Evolutionary conservation across 2,797 vertebrate genomes (phyloP), one percentile per base, ranked within the genome.

Genomic region (Poecilia picta): DNA sequence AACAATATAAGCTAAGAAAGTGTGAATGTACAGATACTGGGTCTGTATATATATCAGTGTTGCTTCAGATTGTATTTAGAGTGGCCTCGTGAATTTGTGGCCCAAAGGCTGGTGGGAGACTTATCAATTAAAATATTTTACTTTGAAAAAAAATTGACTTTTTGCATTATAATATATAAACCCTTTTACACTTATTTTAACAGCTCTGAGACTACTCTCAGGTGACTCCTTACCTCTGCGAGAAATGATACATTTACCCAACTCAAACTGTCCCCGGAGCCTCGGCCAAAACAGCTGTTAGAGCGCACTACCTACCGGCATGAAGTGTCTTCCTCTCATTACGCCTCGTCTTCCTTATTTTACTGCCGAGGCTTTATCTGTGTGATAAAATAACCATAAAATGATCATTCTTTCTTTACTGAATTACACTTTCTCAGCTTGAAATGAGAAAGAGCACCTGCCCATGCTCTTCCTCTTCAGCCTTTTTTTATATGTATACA

Each of bases 211-310:
- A 46, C 55, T 80, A 41, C 51, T 89, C 90, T 89, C 91, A 5
- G 68, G 89, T 85, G 93, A 83, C 83, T 89, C 83, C 77, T 90
- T 89, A 90, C 78, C 86, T 84, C 89, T 76, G 84, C 89, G 90
- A 85, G 88, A 92, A 91, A 89, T 57, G 15, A 81, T 84, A 74
- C 80, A 81, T 94, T 94, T 92, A 91, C 85, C 87, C 87, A 89
- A 91, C 84, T 83, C 86, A 89, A 92, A 90, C 79, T 89, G 87
- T 93, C 91, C 86, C 92, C 55, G 73, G 89, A 89, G 91, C 86
- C 82, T 68, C 83, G 72, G 86, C 85, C 87, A 91, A 89, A 94
- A 91, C 91, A 94, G 91, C 93, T 92, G 92, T 89, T 88, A 46
- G 80, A 82, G 75, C 82, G 81, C 73, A 75, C 73, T 82, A 88